Conservation (phyloP, 2,797 vertebrate species). For the Falco biarmicus region DNA sequence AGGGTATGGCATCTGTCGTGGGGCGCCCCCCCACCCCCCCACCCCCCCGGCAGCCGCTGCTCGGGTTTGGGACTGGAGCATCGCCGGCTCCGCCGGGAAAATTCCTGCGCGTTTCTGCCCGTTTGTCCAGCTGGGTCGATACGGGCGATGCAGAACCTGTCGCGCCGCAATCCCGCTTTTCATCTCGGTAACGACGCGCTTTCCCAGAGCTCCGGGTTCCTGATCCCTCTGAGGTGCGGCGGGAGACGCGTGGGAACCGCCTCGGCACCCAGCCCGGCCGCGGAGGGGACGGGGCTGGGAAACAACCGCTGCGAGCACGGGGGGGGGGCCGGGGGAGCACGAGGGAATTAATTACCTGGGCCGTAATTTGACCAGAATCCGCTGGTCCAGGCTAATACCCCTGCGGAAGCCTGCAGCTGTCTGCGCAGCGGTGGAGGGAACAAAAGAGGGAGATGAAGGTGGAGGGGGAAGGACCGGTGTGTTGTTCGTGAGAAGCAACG, state of each 20-base stretch:
- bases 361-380: neutral
- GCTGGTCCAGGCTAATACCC: neutral
- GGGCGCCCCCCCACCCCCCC: neutral
- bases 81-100: neutral
- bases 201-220: neutral
- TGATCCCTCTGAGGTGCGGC: neutral
- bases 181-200: neutral
- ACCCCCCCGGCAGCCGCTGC: neutral
- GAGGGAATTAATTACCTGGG: neutral
- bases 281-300: neutral
- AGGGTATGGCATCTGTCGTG: rapidly evolving
- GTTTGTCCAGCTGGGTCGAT: neutral
- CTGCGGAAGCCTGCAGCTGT: neutral
- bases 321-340: no score
- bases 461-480: neutral
- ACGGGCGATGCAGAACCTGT: neutral
- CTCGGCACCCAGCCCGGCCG: neutral
- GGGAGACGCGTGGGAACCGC: neutral
- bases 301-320: neutral
- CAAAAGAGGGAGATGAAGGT: neutral
- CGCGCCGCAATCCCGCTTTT: rapidly evolving
- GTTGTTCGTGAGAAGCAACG: neutral
- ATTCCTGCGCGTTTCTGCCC: neutral
- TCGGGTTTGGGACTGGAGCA: neutral
- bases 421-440: neutral